Percentiles rank a stretch among this genome's conserved stretches.
These are phyloP conservation scores for Spea hammondii DNA, from an alignment of 2,797 vertebrate genomes.

Conservation along the genomic window DNA sequence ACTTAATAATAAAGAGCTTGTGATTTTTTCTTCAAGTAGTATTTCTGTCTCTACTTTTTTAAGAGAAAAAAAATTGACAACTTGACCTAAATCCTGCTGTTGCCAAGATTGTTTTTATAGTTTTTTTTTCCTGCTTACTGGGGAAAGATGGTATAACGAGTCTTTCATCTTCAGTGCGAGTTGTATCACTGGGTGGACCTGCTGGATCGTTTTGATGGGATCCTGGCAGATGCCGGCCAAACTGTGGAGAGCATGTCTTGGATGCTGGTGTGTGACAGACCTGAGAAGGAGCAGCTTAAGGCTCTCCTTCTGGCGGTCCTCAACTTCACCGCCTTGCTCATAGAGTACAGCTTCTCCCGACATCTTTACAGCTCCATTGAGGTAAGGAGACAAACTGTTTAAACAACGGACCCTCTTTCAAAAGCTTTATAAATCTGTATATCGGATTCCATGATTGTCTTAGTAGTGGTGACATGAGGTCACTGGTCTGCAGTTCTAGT, in stretches of 20 bases:
- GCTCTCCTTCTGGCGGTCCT: constrained; percentile 90
- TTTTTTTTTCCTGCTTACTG: too few relatives aligned
- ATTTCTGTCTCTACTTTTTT: not conserved
- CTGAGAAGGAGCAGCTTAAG: constrained; percentile 86
- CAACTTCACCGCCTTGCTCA: constrained; percentile 95
- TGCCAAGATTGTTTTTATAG: too few relatives aligned
- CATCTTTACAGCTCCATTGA: constrained; percentile 98
- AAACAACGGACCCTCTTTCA: not conserved
- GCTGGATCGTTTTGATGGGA: constrained; percentile 93
- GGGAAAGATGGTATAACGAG: not conserved
- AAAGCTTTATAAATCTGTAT: too few relatives aligned
- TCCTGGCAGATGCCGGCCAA: constrained; percentile 91
- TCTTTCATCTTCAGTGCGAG: constrained; percentile 76
- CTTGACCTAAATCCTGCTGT: too few relatives aligned
- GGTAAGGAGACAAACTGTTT: constrained; percentile 63
- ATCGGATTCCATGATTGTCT: too few relatives aligned
- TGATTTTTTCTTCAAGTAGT: too few relatives aligned
- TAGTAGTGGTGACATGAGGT: too few relatives aligned
- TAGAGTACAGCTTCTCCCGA: constrained; percentile 96
- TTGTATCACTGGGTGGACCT: constrained; percentile 98
- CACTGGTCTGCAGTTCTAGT: too few relatives aligned
- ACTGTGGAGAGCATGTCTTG: constrained; percentile 95
- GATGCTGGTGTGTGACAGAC: constrained; percentile 92
- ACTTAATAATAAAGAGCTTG: not conserved
- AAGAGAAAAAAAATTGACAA: not conserved